Percentiles rank a stretch among this genome's conserved stretches.
phyloP scores from a whole-genome alignment of 2,113 vertebrate species.

The Myocastor coypus region DNA sequence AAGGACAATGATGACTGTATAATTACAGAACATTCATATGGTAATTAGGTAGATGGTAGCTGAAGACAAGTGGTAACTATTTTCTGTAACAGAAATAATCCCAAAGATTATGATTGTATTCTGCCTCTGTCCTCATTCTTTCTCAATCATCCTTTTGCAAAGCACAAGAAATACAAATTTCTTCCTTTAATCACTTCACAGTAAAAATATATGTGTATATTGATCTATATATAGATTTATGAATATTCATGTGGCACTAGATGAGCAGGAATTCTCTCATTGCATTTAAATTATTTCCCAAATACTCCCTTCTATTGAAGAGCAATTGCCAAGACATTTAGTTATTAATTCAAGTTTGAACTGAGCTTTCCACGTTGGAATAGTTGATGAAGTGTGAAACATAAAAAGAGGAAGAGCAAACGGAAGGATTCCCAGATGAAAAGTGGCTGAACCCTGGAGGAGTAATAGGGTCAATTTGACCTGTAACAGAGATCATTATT shows the following conservation, averaged over 20 bases:
- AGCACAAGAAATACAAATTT: not conserved
- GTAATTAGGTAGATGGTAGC: conserved; percentile 62
- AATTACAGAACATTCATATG: conserved; percentile 71
- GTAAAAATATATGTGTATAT: not conserved
- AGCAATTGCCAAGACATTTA: conserved; percentile 53
- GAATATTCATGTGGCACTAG: not conserved
- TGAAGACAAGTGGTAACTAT: conserved; percentile 53
- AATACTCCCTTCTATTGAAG: conserved; percentile 43
- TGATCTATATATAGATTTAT: conserved; percentile 2
- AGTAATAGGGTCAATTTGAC: not conserved
- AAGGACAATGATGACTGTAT: conserved; percentile 58
- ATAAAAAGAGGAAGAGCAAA: conserved; percentile 36
- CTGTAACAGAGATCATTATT: not conserved
- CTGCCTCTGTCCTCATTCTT: not conserved
- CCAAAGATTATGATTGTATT: not conserved
- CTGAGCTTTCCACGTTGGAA: not conserved
- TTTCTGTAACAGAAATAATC: conserved; percentile 62
- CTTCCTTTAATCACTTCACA: not conserved
- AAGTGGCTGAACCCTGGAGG: not conserved
- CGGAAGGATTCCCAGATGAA: not conserved
- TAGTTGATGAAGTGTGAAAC: conserved; percentile 21
- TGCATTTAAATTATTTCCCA: conserved; percentile 21
- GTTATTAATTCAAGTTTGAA: conserved; percentile 16
- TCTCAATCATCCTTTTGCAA: not conserved
- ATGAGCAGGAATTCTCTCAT: not conserved